Evolutionary conservation across 1,140 invertebrate species (phyloP).

Genomic region (Cataglyphis hispanica): DNA sequence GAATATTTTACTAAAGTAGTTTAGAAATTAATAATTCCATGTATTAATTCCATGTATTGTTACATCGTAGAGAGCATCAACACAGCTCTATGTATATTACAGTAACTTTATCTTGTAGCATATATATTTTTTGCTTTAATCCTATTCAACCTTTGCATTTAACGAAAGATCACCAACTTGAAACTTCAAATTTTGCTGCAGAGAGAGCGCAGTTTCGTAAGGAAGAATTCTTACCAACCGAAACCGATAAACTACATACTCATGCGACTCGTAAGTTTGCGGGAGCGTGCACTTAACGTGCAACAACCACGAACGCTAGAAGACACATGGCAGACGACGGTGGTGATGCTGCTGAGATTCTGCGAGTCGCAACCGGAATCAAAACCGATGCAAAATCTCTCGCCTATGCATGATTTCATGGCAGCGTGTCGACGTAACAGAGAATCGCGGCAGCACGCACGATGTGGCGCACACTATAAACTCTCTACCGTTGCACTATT

Average conservation of each 20-base stretch:
- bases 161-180: slow-evolving; percentile 20
- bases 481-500: slow-evolving; percentile 29
- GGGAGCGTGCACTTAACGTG: slow-evolving; percentile 51
- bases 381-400: slow-evolving; percentile 65
- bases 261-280: slow-evolving; percentile 68
- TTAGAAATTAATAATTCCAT: neutral
- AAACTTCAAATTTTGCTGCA: slow-evolving; percentile 19
- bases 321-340: slow-evolving; percentile 39
- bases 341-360: neutral
- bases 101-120: neutral
- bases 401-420: slow-evolving; percentile 30
- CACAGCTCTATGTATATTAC: neutral
- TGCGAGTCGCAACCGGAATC: slow-evolving; percentile 65
- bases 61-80: neutral
- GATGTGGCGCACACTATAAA: neutral
- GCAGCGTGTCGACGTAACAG: neutral
- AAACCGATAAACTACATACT: slow-evolving; percentile 19
- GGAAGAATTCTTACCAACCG: slow-evolving; percentile 44
- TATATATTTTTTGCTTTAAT: slow-evolving; percentile 24
- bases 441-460: neutral
- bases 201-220: slow-evolving; percentile 26
- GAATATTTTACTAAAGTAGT: neutral
- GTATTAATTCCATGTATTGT: neutral
- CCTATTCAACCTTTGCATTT: neutral
- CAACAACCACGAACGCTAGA: slow-evolving; percentile 37